A percentile compares a stretch with the other conserved stretches of the same genome.
Evolutionary conservation across 2,113 vertebrate species (phyloP).

Genomic region (Mastomys coucha): DNA sequence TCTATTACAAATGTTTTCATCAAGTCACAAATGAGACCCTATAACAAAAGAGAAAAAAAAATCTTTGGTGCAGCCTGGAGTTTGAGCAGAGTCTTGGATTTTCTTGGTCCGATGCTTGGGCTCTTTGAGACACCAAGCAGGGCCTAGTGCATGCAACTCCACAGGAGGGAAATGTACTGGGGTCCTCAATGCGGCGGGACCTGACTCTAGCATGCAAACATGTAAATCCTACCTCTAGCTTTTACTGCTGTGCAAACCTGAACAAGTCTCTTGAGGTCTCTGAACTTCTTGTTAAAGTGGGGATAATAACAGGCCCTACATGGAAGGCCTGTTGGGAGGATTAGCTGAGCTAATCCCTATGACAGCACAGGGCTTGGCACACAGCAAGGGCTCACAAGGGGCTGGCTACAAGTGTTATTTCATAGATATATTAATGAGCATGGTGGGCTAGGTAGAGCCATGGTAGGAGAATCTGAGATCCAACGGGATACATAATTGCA

Average conservation of each 20-base stretch:
- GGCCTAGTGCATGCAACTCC: background rate
- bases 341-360: background rate
- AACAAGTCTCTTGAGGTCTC: constrained; percentile 58
- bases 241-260: constrained; percentile 12
- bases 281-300: constrained; percentile 10
- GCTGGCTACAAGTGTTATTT: background rate
- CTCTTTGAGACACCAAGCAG: background rate
- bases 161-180: background rate
- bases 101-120: constrained; percentile 12
- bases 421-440: no score
- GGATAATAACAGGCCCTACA: background rate
- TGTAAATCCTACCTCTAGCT: background rate
- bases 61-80: background rate
- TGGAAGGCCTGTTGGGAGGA: background rate
- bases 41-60: constrained; percentile 84
- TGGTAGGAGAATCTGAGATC: background rate
- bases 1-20: constrained; percentile 91
- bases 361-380: background rate
- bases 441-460: accelerated
- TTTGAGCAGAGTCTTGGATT: background rate
- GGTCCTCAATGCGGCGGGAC: background rate
- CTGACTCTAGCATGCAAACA: background rate
- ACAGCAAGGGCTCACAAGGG: background rate
- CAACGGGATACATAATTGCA: background rate
- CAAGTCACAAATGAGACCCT: constrained; percentile 87